A percentile compares a stretch with the other conserved stretches of the same genome.
phyloP scores from a whole-genome alignment of 2,888 invertebrate species.

The Ametastegia equiseti region DNA sequence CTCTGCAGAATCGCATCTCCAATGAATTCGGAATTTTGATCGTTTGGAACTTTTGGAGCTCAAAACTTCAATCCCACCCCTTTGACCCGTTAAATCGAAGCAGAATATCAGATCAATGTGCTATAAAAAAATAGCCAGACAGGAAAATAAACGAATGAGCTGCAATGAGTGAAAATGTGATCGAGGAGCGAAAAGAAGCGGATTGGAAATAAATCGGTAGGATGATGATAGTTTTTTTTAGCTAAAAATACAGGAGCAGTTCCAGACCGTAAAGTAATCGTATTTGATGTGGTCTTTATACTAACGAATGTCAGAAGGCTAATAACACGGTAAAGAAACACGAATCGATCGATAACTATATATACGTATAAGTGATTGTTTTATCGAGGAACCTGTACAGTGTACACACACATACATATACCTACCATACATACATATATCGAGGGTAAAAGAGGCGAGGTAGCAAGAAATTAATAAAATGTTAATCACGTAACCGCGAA shows the following conservation, averaged over 20 bases:
- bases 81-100: too few relatives aligned
- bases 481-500: constrained; percentile 29
- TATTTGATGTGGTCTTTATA: constrained; percentile 21
- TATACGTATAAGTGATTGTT: constrained; percentile 17
- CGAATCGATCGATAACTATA: constrained; percentile 17
- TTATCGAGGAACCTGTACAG: constrained; percentile 39
- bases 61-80: too few relatives aligned
- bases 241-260: neutral
- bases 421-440: too few relatives aligned
- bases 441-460: neutral
- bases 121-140: neutral
- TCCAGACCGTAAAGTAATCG: constrained; percentile 14
- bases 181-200: neutral
- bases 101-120: neutral
- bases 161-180: neutral
- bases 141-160: neutral
- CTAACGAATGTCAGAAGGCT: constrained; percentile 18
- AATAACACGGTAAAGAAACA: constrained; percentile 35
- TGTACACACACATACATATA: too few relatives aligned
- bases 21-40: too few relatives aligned
- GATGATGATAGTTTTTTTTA: neutral
- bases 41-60: too few relatives aligned
- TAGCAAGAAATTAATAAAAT: constrained; percentile 44
- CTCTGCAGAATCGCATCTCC: too few relatives aligned
- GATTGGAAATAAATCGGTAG: neutral